phyloP scores from a whole-genome alignment of 2,113 vertebrate species.

The Ursus arctos region DNA sequence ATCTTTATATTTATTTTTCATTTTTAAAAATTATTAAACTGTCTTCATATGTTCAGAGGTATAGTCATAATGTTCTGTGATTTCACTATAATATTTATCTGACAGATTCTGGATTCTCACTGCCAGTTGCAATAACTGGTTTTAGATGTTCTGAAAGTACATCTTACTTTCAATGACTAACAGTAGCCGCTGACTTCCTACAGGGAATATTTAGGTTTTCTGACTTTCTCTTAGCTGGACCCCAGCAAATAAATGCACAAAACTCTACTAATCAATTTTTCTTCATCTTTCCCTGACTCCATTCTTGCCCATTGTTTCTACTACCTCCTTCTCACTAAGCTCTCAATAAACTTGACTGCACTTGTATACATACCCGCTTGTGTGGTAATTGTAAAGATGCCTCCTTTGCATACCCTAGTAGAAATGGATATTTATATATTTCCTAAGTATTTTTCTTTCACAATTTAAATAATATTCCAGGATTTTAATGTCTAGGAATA shows the following conservation, averaged over 20 bases:
- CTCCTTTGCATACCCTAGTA: background rate
- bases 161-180: conserved; percentile 24
- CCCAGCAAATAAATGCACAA: background rate
- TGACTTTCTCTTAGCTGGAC: background rate
- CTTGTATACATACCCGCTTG: background rate
- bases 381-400: background rate
- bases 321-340: background rate
- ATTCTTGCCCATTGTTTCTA: background rate
- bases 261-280: conserved; percentile 1
- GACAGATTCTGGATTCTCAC: background rate
- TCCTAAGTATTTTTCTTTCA: conserved; percentile 39
- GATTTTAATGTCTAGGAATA: conserved; percentile 36
- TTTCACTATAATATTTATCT: conserved; percentile 3
- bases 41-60: background rate
- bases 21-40: conserved; percentile 2
- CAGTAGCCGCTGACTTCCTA: background rate
- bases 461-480: conserved; percentile 36
- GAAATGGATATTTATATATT: background rate
- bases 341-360: background rate
- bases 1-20: background rate
- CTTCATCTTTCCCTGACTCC: background rate
- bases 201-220: background rate
- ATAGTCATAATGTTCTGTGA: background rate
- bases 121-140: background rate
- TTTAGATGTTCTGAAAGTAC: conserved; percentile 49